Conservation (phyloP, 2,113 vertebrate species). For the Lamprologus sp. region DNA sequence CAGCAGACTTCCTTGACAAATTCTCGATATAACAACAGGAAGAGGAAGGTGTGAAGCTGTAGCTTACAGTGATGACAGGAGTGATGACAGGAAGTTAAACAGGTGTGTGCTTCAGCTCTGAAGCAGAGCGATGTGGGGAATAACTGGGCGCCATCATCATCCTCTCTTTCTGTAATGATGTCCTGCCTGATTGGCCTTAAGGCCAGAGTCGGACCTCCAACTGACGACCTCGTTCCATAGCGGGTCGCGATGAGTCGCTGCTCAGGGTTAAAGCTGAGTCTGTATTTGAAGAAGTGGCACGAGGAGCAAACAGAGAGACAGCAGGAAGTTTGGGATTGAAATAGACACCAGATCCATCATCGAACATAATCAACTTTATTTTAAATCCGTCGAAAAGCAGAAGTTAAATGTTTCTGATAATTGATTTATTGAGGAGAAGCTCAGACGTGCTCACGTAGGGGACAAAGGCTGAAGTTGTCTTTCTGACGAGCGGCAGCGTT, state of each 20-base stretch:
- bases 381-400: background rate
- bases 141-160: background rate
- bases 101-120: background rate
- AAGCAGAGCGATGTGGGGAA: fast-evolving
- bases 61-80: background rate
- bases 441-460: background rate
- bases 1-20: fast-evolving
- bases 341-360: background rate
- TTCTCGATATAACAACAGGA: background rate
- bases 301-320: background rate
- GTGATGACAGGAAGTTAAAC: background rate
- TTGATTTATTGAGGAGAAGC: background rate
- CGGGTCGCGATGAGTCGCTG: background rate
- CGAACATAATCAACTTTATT: background rate
- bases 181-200: background rate
- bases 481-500: background rate
- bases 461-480: background rate
- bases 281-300: background rate
- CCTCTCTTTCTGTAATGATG: background rate
- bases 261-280: background rate
- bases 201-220: background rate
- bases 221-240: background rate
- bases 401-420: background rate
- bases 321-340: background rate
- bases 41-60: too few species aligned